Evolutionary conservation across 2,113 vertebrate genomes (phyloP), one percentile per base, ranked within the genome.

Genomic region (Zosterops pallidus): DNA sequence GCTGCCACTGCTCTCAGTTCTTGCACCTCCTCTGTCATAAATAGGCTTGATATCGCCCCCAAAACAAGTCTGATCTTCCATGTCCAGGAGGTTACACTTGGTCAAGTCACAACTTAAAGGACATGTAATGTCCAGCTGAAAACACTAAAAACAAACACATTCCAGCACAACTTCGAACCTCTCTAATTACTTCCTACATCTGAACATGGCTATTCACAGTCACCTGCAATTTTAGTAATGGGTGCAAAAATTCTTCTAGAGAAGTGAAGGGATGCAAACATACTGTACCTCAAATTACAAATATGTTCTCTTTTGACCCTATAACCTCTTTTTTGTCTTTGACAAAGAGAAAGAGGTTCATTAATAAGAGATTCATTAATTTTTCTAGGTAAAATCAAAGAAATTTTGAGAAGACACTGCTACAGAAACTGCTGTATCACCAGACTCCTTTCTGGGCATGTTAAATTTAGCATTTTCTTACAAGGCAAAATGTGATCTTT

Each of bases 381-480:
- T 92, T 65, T 2, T 69, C 17, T 44, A 41, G 24, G n/a, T 41
- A 57, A 83, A 90, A 35, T 28, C 6, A 44, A 71, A 83, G 11
- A 85, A 76, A 76, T 49, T n/a, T 28, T 57, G 26, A 63, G 62
- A 83, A 90, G 46, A 74, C 22, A 41, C 9, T 6, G 2, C 9
- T 72, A 16, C 46, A 63, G 53, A 90, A 86, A 62, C 28, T 70
- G 37, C 55, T 57, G 9, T 53, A 59, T 83, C 46, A 65, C 39
- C 25, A 53, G 23, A 11, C 13, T 86, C 8, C 9, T 83, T 91
- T 63, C 42, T 63, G 37, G 25, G 8, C 0, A 0, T 44, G 28
- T 80, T 85, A 42, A 72, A 72, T 83, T 83, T 72, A 80, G 9
- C 12, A 25, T 67, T 95, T 95, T 89, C 47, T 67, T 63, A 92